These are phyloP conservation scores for Tachystola acroxantha DNA, from an alignment of 2,888 invertebrate species.

Conservation along the genomic window DNA sequence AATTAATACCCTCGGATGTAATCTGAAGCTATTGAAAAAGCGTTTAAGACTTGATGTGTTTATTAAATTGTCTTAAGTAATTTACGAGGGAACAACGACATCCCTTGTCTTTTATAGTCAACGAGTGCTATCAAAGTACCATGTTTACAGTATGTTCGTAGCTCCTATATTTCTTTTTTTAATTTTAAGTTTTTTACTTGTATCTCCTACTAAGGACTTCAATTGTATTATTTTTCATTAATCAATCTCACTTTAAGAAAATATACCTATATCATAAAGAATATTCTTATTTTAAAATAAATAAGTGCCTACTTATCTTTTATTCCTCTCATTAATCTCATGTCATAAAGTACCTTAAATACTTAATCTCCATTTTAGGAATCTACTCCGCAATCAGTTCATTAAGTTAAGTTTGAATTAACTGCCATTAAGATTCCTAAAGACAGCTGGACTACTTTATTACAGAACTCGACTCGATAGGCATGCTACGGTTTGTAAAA, in stretches of 20 bases:
- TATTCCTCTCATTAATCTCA: no score
- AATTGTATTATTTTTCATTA: no score
- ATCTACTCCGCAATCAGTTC: background rate
- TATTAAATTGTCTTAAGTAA: conserved; percentile 71
- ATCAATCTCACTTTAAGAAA: no score
- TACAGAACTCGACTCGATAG: background rate
- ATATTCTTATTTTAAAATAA: no score
- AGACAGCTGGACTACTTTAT: background rate
- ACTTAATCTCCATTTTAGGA: background rate
- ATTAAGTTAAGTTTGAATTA: background rate
- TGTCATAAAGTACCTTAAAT: no score
- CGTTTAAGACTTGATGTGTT: conserved; percentile 68
- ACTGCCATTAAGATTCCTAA: background rate
- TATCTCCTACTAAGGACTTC: no score
- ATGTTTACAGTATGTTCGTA: no score
- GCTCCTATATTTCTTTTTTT: no score
- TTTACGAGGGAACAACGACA: conserved; percentile 47
- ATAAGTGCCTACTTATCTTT: no score
- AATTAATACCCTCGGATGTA: conserved; percentile 60
- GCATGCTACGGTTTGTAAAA: conserved; percentile 7
- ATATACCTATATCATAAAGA: no score
- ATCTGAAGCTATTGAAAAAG: conserved; percentile 63
- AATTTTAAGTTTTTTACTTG: no score
- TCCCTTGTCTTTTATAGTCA: conserved; percentile 19
- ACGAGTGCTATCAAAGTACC: no score